Percentiles rank a stretch among this genome's conserved stretches.
Evolutionary conservation across 2,888 invertebrate genomes (phyloP).

Genomic region (Nowickia ferox): DNA sequence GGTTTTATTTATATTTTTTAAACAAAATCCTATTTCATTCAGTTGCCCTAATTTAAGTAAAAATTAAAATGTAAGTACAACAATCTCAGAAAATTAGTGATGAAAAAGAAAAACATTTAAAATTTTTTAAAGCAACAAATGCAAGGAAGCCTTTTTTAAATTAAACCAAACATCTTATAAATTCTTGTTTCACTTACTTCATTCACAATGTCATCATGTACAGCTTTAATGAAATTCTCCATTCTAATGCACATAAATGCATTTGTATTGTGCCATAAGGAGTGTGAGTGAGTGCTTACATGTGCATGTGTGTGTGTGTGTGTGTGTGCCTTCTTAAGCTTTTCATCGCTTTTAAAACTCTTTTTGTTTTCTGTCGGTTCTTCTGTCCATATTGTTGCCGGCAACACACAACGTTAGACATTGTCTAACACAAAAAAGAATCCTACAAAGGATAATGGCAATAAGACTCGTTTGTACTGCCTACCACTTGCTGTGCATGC

Average conservation of each 20-base stretch:
- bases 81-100: too few relatives aligned
- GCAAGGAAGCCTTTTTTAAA: not conserved
- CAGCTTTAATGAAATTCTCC: conserved; percentile 14
- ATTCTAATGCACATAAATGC: not conserved
- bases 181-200: not conserved
- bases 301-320: not conserved
- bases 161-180: not conserved
- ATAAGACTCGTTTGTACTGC: conserved; percentile 28
- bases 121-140: not conserved
- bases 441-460: conserved; percentile 26
- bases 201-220: conserved; percentile 8
- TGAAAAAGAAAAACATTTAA: not conserved
- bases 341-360: conserved; percentile 20
- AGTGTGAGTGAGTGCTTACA: not conserved
- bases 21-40: too few relatives aligned
- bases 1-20: too few relatives aligned
- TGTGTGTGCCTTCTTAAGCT: conserved; percentile 4
- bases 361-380: conserved; percentile 6
- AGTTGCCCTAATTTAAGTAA: too few relatives aligned
- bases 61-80: too few relatives aligned
- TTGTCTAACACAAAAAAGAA: not conserved
- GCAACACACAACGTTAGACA: not conserved
- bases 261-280: not conserved
- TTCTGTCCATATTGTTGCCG: conserved; percentile 23
- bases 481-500: conserved; percentile 4